phyloP scores from a whole-genome alignment of 2,797 vertebrate genomes.

The Perdix hodgsoniae region DNA sequence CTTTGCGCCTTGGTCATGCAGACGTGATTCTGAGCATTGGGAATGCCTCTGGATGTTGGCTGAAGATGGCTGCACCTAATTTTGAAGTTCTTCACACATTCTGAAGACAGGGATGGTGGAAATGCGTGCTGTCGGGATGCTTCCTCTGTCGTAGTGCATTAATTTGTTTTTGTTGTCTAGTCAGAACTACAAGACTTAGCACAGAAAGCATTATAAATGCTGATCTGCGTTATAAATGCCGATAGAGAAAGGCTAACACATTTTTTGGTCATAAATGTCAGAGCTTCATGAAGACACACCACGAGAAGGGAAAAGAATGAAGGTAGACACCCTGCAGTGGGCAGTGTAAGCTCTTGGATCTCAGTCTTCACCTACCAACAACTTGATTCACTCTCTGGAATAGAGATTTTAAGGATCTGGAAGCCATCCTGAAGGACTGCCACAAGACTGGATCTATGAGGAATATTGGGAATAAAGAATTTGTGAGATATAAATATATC shows the following conservation, averaged over 20 bases:
- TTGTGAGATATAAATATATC: background rate
- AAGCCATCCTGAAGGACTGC: background rate
- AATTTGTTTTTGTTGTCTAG: background rate
- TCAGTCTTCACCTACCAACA: background rate
- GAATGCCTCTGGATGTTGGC: background rate
- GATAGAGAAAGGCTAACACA: background rate
- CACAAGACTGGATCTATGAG: background rate
- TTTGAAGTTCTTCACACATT: background rate
- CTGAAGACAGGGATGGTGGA: background rate
- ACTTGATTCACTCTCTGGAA: background rate
- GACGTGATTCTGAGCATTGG: background rate
- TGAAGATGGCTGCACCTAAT: background rate
- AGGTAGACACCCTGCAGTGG: background rate
- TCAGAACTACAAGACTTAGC: background rate
- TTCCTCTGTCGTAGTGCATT: background rate
- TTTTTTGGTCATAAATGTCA: background rate
- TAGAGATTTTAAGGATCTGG: background rate
- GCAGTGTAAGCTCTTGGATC: background rate
- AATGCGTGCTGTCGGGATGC: background rate
- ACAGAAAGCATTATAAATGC: background rate
- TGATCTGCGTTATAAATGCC: background rate
- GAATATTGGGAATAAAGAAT: background rate
- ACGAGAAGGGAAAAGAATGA: background rate
- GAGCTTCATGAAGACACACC: background rate
- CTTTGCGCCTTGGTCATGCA: background rate